Base-by-base conservation (phyloP, 2,888 invertebrate genomes). In the Stenoptilia bipunctidactyla region DNA sequence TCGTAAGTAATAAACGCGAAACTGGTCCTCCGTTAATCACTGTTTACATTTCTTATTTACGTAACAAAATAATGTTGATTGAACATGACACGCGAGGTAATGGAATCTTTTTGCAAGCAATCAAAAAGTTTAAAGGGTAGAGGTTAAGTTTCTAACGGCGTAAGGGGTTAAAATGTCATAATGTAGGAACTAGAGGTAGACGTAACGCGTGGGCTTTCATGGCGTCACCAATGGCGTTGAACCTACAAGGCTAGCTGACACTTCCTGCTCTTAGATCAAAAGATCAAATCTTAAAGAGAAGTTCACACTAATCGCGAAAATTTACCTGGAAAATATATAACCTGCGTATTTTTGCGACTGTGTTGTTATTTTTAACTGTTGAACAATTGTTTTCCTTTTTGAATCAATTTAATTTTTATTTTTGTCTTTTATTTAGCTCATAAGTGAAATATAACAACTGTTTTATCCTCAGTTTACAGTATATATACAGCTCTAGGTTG, bases 91-190 rank as follows among this genome's bases (percentile, higher is more conserved):
- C 8, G 20, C 20, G 8, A 20, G 3, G 20, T 20, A 20, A 20
- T 8, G 4, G 30, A 12, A n/a, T 10, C 3, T 30, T 30, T 30
- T 30, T 30, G 30, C 30, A 10, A 30, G n/a, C 30, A 30, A 12
- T 30, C 30, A n/a, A 12, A 10, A 30, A 42, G 51, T 51, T 49
- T 50, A 58, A 45, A 61, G 68, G 55, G 64, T 63, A 65, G 55
- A 67, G 70, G 68, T 68, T 59, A 62, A 57, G 62, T 75, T 74
- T 73, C 56, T 45, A 48, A 59, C 58, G 56, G 59, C 70, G 74
- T 74, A 74, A 74, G 66, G 52, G 51, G 20, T 20, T 49, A 51
- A n/a, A 30, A 12, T 12, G 52, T 50, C 53, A 54, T 55, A 58
- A 59, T 56, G 53, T 59, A 45, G 45, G 46, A 43, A 47, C 50